Conservation (phyloP, 2,888 invertebrate genomes). For the Cephus spinipes region DNA sequence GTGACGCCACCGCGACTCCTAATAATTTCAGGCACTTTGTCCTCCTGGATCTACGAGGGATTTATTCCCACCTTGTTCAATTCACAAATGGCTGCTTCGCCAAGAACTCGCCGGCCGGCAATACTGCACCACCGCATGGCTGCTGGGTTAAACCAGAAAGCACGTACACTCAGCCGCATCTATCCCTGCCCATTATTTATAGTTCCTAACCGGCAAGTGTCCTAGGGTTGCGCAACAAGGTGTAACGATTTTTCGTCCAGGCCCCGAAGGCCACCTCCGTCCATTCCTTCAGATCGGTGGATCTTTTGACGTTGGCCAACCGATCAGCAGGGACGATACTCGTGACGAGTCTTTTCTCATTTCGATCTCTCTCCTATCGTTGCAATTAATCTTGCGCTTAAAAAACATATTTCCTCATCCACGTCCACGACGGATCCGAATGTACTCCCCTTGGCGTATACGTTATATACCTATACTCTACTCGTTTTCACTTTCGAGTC, state of each 20-base stretch:
- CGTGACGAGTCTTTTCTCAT: not conserved
- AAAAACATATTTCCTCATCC: slow-evolving; percentile 5
- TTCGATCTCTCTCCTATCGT: not conserved
- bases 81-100: not conserved
- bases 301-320: not conserved
- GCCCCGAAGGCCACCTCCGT: not conserved
- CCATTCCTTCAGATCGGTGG: not conserved
- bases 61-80: not conserved
- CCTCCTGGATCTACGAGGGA: not conserved
- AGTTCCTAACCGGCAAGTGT: not conserved
- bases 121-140: fast-evolving
- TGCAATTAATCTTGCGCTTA: slow-evolving; percentile 5
- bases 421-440: not conserved
- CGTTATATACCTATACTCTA: not conserved
- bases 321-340: not conserved
- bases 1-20: not conserved
- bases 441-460: not conserved
- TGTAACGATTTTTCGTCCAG: not conserved
- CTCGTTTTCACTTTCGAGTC: not conserved
- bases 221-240: not conserved
- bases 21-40: not conserved
- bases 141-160: not conserved
- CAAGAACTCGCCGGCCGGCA: not conserved
- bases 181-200: not conserved
- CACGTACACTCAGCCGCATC: not conserved